These are phyloP conservation scores for Galbula dea DNA, from an alignment of 2,113 vertebrate species.

Conservation along the genomic window DNA sequence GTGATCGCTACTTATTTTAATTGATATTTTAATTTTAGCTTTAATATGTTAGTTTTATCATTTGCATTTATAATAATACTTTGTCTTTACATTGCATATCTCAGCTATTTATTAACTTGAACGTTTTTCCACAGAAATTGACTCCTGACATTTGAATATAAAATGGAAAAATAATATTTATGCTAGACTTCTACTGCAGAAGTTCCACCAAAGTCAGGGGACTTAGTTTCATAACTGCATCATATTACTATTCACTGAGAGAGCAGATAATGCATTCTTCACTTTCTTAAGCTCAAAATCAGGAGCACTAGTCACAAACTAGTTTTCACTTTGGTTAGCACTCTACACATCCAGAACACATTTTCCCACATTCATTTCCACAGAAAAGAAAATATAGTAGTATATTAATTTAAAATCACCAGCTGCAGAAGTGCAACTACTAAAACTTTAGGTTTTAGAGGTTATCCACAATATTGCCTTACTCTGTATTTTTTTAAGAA, in stretches of 20 bases:
- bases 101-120: not conserved
- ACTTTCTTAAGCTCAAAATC: not conserved
- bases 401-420: not conserved
- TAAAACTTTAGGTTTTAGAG: not conserved
- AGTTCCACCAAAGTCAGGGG: not conserved
- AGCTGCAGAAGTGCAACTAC: not conserved
- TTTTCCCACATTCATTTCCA: not conserved
- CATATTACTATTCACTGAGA: not conserved
- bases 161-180: not conserved
- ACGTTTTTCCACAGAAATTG: not conserved
- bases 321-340: not conserved
- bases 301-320: not conserved
- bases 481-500: not conserved
- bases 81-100: not conserved
- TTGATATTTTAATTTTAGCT: not conserved
- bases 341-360: not conserved
- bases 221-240: not conserved
- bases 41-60: not conserved
- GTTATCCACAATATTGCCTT: not conserved
- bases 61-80: not conserved
- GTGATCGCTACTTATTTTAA: not conserved
- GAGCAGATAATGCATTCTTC: not conserved
- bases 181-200: not conserved
- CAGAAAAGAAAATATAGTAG: not conserved
- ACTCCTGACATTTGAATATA: not conserved